Evolutionary conservation across 2,797 vertebrate genomes (phyloP).

Genomic region (Lagodon rhomboides): DNA sequence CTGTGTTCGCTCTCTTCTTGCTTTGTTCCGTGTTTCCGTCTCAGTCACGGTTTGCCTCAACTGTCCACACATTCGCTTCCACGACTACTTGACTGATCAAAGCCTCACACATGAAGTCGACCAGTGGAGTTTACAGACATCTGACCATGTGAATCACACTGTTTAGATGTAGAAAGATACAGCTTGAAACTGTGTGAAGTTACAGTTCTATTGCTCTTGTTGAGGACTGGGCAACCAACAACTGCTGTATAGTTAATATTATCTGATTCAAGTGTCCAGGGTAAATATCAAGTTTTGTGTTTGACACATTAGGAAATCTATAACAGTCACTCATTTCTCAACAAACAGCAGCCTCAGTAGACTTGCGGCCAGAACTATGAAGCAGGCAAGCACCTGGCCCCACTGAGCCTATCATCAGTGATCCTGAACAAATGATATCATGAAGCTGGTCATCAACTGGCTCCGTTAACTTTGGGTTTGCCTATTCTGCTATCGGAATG

Average conservation of each 20-base stretch:
- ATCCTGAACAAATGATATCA: not conserved
- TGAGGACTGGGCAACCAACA: constrained; percentile 4
- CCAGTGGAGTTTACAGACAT: constrained; percentile 9
- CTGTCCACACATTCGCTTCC: not conserved
- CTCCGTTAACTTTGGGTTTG: not conserved
- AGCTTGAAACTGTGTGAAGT: not conserved
- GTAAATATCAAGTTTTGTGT: constrained; percentile 31
- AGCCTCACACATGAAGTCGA: constrained; percentile 20
- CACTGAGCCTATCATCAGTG: not conserved
- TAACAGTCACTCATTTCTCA: constrained; percentile 4
- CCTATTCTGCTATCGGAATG: not conserved
- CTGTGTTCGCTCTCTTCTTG: not conserved
- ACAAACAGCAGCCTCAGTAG: not conserved
- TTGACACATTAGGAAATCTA: not conserved
- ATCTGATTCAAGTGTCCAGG: not conserved
- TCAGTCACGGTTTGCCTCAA: constrained; percentile 23
- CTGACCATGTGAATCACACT: not conserved
- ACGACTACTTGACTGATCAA: constrained; percentile 38
- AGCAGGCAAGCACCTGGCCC: not conserved
- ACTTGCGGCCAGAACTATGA: not conserved
- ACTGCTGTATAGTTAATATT: not conserved
- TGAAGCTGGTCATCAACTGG: not conserved
- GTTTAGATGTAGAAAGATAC: constrained; percentile 3
- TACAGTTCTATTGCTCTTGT: not conserved
- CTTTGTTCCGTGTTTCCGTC: constrained; percentile 42